Evolutionary conservation across 2,797 vertebrate species (phyloP).

Genomic region (Cheirogaleus major): DNA sequence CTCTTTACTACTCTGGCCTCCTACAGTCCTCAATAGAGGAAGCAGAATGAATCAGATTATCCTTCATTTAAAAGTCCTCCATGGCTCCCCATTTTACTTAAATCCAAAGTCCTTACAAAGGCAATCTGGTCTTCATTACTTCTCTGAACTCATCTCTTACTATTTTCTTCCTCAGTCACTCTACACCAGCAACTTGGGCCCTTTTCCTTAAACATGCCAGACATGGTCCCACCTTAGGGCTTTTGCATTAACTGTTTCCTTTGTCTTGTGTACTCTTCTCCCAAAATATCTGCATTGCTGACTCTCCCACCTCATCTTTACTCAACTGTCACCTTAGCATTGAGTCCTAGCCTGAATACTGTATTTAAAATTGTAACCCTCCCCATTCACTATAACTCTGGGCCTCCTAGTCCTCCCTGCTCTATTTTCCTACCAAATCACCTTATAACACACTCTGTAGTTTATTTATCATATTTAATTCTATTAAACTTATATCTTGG

Average conservation of each 20-base stretch:
- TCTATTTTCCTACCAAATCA: not conserved
- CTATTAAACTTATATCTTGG: conserved; percentile 15
- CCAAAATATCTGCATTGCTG: not conserved
- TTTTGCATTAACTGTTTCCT: not conserved
- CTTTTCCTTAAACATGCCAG: not conserved
- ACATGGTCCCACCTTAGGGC: not conserved
- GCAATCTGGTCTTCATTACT: not conserved
- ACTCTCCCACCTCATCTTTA: conserved; percentile 10
- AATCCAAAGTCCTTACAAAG: not conserved
- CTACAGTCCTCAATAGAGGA: not conserved
- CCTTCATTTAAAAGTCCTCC: not conserved
- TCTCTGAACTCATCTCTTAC: not conserved
- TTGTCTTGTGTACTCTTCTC: not conserved
- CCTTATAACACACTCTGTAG: not conserved
- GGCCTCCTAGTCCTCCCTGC: not conserved
- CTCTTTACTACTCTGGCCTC: not conserved
- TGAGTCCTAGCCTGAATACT: not conserved
- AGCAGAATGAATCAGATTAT: not conserved
- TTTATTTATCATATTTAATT: conserved; percentile 27
- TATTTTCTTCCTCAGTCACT: not conserved
- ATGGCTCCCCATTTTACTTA: not conserved
- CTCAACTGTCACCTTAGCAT: not conserved
- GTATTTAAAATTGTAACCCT: not conserved
- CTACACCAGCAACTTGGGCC: not conserved
- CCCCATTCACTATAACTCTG: not conserved